Evolutionary conservation across 1,140 invertebrate genomes (phyloP).

Genomic region (Andricus grossulariae): DNA sequence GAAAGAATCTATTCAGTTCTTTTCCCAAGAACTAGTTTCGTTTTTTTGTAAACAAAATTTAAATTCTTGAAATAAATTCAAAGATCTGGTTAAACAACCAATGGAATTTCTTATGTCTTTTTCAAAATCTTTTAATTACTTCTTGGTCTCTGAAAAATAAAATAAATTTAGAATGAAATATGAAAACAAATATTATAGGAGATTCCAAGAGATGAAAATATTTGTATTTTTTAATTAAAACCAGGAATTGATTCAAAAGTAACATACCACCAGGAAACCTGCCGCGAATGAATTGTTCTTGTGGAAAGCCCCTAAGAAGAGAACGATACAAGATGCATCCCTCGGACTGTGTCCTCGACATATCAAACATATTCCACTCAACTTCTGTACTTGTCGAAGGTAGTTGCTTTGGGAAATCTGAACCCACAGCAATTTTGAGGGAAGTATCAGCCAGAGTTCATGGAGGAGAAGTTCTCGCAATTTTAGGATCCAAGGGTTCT

Average conservation of each 20-base stretch:
- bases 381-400: slow-evolving; percentile 66
- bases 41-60: too few relatives aligned
- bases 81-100: too few relatives aligned
- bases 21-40: too few relatives aligned
- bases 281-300: not conserved
- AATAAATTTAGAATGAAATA: too few relatives aligned
- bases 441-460: slow-evolving; percentile 93
- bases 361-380: slow-evolving; percentile 92
- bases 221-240: too few relatives aligned
- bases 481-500: slow-evolving; percentile 95
- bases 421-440: slow-evolving; percentile 83
- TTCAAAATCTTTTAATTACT: too few relatives aligned
- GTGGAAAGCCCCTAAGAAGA: not conserved
- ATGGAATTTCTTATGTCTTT: too few relatives aligned
- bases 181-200: too few relatives aligned
- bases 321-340: slow-evolving; percentile 80
- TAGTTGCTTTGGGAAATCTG: slow-evolving; percentile 66
- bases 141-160: too few relatives aligned
- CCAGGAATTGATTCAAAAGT: not conserved
- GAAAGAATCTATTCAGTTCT: too few relatives aligned
- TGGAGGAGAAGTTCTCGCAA: slow-evolving; percentile 92
- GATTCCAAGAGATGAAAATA: too few relatives aligned
- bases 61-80: too few relatives aligned
- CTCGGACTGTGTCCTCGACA: slow-evolving; percentile 89
- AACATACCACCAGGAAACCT: not conserved